Base-by-base conservation (phyloP, 2,888 invertebrate genomes). In the Incurvaria masculella region DNA sequence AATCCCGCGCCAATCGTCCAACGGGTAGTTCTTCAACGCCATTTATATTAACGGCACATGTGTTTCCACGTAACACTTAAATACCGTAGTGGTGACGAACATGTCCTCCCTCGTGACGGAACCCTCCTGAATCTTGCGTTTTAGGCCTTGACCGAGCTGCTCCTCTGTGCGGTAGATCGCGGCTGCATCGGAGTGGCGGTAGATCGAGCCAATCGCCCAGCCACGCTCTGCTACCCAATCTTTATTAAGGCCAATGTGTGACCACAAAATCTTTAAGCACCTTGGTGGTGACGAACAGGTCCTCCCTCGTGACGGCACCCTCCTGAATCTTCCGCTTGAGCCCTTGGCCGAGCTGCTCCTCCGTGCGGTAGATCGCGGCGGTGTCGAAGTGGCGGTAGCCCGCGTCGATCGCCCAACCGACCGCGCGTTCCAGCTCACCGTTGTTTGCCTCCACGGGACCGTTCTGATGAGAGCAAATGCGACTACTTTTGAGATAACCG, bases 311-410 rank as follows among this genome's bases (percentile, higher is more conserved):
- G 0, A 81, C 59, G 0, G 54, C 61, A 0, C 79, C 78, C 14
- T 73, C 68, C 0, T 59, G 56, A 0, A 81, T 68, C 58, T 76
- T 79, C 52, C 61, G 64, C 2, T 59, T 58, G 1, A 82, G 51
- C 1, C 68, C 81, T 26, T 65, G 65, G 0, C 81, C 81, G 0
- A 81, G 55, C 47, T 79, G 74, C 1, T 58, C 58, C 50, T 82
- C 82, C 0, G 80, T 81, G 1, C 59, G 57, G 49, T 82, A 82
- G n/a, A 78, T 65, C n/a, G 61, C 50, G 0, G 82, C 81, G 0
- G 81, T 81, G 53, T 82, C 82, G 18, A 82, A 66, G 46, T 78
- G 80, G 0, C 81, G 64, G 55, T 81, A 82, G 0, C 82, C 82
- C 0, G 66, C 17, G 14, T 74, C 70, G 2, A 82, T 69, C 0